These are phyloP conservation scores for Grus americana DNA, from an alignment of 2,113 vertebrate genomes.

Conservation along the genomic window DNA sequence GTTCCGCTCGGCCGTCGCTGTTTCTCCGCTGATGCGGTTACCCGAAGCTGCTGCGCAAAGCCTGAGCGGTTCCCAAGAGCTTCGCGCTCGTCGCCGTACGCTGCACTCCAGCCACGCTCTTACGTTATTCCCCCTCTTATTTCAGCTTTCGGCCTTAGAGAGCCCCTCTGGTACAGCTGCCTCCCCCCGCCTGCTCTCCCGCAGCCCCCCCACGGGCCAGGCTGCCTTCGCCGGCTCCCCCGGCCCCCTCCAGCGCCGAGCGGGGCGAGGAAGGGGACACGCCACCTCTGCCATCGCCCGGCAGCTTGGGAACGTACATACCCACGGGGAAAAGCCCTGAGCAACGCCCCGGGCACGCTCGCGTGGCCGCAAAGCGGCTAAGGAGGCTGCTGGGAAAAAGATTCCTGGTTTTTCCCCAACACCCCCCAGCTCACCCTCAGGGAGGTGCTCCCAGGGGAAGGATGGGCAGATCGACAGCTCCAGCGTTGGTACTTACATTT, in stretches of 20 bases:
- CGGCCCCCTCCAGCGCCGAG: no score
- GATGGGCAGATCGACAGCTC: neutral
- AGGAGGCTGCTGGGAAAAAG: no score
- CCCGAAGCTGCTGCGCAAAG: no score
- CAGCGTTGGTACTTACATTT: fast-evolving
- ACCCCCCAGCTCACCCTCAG: neutral
- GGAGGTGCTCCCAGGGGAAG: fast-evolving
- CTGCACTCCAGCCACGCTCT: neutral
- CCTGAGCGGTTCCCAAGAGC: neutral
- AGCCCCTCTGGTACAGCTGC: neutral
- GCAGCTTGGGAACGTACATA: neutral
- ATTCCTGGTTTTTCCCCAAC: fast-evolving
- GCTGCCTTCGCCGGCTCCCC: neutral
- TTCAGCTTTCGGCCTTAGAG: neutral
- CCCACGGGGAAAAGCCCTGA: fast-evolving
- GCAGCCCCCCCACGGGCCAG: fast-evolving
- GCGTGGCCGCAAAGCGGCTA: fast-evolving
- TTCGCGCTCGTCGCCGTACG: fast-evolving
- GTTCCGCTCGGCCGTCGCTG: fast-evolving
- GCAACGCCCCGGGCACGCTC: fast-evolving
- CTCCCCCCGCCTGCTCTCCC: neutral
- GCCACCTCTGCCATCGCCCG: neutral
- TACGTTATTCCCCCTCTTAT: no score
- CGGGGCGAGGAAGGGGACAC: neutral
- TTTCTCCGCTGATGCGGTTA: neutral